phyloP scores from a whole-genome alignment of 1,140 invertebrate species.

The Drosophila yakuba region DNA sequence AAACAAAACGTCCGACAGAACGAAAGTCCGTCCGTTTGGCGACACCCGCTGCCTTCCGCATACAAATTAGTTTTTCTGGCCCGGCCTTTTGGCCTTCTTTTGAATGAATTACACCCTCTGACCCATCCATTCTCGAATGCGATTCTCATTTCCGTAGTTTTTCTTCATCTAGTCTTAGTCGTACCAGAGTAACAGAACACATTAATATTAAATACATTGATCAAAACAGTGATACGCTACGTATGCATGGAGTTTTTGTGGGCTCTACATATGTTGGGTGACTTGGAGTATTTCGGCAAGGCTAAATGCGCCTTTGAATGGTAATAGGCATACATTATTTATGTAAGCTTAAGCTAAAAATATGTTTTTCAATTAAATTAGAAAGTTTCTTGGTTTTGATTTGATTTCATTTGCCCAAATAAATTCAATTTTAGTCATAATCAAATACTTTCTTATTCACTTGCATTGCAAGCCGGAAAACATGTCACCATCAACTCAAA shows the following conservation, averaged over 20 bases:
- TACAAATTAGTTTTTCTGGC: conserved; percentile 79
- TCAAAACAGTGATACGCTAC: conserved; percentile 47
- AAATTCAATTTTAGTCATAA: background rate
- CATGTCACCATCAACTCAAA: conserved; percentile 43
- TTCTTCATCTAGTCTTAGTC: conserved; percentile 1
- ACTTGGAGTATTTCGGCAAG: conserved; percentile 2
- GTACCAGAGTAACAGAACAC: conserved; percentile 35
- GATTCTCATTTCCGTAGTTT: conserved; percentile 31
- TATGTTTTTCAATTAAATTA: background rate
- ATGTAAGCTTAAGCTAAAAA: background rate
- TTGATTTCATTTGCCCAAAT: background rate
- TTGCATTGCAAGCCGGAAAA: conserved; percentile 22
- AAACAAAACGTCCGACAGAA: conserved; percentile 40
- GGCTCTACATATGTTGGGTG: conserved; percentile 11
- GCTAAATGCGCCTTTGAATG: background rate
- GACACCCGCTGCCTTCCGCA: conserved; percentile 64
- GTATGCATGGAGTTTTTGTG: conserved; percentile 38
- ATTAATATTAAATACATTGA: conserved; percentile 75
- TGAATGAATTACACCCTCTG: conserved; percentile 1
- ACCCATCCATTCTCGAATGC: conserved; percentile 6
- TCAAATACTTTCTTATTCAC: background rate
- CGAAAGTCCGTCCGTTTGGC: conserved; percentile 45
- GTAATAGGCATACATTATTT: background rate
- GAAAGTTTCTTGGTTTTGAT: background rate
- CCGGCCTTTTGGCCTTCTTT: conserved; percentile 4